These are phyloP conservation scores for Laticauda laticaudata DNA, from an alignment of 2,113 vertebrate genomes.

Conservation along the genomic window DNA sequence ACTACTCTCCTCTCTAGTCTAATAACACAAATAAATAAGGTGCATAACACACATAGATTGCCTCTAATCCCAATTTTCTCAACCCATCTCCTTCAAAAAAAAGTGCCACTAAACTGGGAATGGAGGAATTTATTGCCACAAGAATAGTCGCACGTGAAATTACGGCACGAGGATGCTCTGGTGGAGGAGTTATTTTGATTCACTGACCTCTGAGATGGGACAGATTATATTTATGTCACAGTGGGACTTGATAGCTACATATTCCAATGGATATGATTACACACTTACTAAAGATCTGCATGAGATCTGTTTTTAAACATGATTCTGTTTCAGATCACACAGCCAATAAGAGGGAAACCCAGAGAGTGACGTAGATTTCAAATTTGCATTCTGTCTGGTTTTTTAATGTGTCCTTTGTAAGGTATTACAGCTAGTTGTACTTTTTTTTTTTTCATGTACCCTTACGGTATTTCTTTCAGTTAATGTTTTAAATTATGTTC, in stretches of 20 bases:
- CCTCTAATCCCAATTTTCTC: not conserved
- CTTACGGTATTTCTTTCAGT: not conserved
- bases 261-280: conserved; percentile 17
- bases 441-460: not conserved
- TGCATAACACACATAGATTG: not conserved
- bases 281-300: conserved; percentile 2
- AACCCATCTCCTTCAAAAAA: not conserved
- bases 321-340: conserved; percentile 26
- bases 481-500: not conserved
- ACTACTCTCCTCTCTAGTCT: not conserved
- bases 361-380: not conserved
- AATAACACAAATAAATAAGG: not conserved
- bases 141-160: conserved; percentile 24
- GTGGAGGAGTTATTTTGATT: conserved; percentile 23
- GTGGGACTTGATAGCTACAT: conserved; percentile 13
- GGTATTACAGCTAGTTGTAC: not conserved
- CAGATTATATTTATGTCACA: conserved; percentile 34
- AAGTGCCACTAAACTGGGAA: not conserved
- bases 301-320: conserved; percentile 25
- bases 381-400: not conserved
- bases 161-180: not conserved
- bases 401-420: not conserved
- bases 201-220: conserved; percentile 19
- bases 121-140: not conserved
- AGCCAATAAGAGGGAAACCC: not conserved